Evolutionary conservation across 2,113 vertebrate species (phyloP).

Genomic region (Mirza zaza): DNA sequence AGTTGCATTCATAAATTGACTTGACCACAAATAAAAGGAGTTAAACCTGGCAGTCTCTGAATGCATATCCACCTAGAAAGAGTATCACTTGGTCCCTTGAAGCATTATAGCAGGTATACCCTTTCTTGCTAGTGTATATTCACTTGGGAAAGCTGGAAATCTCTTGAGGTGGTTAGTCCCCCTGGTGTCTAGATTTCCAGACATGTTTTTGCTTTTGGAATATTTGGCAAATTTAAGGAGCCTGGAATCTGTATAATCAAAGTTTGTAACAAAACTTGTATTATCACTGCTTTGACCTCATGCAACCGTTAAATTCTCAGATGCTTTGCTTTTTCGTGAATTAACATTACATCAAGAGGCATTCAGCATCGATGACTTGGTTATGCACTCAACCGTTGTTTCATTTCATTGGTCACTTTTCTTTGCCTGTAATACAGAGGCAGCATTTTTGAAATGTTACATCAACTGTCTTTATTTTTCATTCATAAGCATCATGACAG

Average conservation of each 20-base stretch:
- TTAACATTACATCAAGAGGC: background rate
- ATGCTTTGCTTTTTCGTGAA: background rate
- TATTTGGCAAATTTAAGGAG: background rate
- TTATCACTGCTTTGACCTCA: background rate
- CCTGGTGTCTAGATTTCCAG: background rate
- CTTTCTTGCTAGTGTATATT: background rate
- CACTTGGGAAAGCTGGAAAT: background rate
- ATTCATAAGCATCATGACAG: background rate
- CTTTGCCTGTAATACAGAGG: background rate
- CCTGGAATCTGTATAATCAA: background rate
- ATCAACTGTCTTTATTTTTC: background rate
- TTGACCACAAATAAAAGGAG: background rate
- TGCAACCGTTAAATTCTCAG: background rate
- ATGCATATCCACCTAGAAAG: background rate
- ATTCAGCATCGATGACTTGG: background rate
- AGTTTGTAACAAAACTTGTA: background rate
- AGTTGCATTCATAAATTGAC: background rate
- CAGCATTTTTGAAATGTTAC: background rate
- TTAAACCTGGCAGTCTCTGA: background rate
- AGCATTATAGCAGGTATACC: background rate
- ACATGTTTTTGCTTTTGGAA: background rate
- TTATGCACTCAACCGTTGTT: background rate
- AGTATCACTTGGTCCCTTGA: background rate
- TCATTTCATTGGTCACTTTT: background rate
- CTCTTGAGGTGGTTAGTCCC: background rate